A percentile compares a stretch with the other conserved stretches of the same genome.
Evolutionary conservation across 2,888 invertebrate genomes (phyloP).

Genomic region (Phorcus lineatus): DNA sequence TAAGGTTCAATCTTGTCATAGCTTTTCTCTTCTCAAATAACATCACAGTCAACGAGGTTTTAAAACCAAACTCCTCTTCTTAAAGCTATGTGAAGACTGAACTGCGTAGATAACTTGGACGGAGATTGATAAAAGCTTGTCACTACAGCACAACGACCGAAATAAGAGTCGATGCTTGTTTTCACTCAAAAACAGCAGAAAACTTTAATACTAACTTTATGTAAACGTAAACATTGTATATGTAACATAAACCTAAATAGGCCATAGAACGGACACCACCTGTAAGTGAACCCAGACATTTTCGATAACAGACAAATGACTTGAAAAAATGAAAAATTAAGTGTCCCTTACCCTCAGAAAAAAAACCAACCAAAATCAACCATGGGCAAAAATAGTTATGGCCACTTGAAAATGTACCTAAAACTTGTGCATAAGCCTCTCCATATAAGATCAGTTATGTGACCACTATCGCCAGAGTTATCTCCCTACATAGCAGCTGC

Average conservation of each 20-base stretch:
- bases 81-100: constrained; percentile 1
- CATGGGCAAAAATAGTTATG: too few species aligned
- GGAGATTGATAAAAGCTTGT: constrained; percentile 5
- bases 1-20: constrained; percentile 1
- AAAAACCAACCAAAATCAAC: too few species aligned
- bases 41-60: neutral
- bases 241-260: constrained; percentile 16
- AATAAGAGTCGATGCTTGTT: neutral
- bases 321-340: too few species aligned
- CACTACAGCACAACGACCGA: constrained; percentile 11
- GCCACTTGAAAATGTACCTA: too few species aligned
- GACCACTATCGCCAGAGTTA: too few species aligned
- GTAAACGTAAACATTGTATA: neutral
- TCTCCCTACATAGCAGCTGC: too few species aligned
- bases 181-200: constrained; percentile 10
- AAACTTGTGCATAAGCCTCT: too few species aligned
- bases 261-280: too few species aligned
- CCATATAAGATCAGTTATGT: too few species aligned
- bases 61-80: neutral
- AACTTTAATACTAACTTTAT: neutral
- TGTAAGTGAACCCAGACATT: too few species aligned
- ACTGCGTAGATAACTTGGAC: constrained; percentile 4
- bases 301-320: too few species aligned
- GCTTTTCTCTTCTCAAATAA: neutral
- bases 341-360: too few species aligned